Percentiles rank a stretch among this genome's conserved stretches.
These are phyloP conservation scores for Bombycilla garrulus DNA, from an alignment of 2,113 vertebrate species.

Conservation along the genomic window DNA sequence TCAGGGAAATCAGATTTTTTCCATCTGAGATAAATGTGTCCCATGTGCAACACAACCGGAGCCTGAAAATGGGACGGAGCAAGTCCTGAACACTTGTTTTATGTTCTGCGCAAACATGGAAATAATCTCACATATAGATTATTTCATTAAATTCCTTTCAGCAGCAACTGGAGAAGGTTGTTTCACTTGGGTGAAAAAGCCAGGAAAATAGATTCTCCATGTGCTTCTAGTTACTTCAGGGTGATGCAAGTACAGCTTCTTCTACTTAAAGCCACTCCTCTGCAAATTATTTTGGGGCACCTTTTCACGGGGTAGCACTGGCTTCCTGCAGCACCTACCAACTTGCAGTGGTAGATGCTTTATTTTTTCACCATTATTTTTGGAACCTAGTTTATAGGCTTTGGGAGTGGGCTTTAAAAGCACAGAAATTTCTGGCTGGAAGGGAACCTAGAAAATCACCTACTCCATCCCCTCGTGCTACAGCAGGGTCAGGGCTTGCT, in stretches of 20 bases:
- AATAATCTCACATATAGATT: neutral
- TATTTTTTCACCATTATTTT: neutral
- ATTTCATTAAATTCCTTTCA: conserved; percentile 1
- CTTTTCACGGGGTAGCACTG: neutral
- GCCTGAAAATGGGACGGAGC: neutral
- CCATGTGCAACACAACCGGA: neutral
- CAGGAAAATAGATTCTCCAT: neutral
- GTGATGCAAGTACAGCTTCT: neutral
- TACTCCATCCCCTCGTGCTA: neutral
- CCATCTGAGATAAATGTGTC: neutral
- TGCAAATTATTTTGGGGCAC: neutral
- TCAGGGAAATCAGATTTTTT: neutral
- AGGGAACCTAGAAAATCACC: neutral
- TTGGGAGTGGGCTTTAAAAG: neutral
- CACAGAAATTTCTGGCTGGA: neutral
- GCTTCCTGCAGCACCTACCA: neutral
- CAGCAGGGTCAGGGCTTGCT: neutral
- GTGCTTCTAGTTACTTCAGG: neutral
- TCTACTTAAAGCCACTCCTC: neutral
- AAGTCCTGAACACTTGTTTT: neutral
- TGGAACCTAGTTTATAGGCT: neutral
- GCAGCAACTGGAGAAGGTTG: neutral
- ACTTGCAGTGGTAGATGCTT: neutral
- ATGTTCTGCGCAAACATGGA: neutral
- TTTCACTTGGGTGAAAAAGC: neutral